Evolutionary conservation across 2,113 vertebrate species (phyloP), one percentile per base, ranked within the genome.

Genomic region (Xenopus borealis): DNA sequence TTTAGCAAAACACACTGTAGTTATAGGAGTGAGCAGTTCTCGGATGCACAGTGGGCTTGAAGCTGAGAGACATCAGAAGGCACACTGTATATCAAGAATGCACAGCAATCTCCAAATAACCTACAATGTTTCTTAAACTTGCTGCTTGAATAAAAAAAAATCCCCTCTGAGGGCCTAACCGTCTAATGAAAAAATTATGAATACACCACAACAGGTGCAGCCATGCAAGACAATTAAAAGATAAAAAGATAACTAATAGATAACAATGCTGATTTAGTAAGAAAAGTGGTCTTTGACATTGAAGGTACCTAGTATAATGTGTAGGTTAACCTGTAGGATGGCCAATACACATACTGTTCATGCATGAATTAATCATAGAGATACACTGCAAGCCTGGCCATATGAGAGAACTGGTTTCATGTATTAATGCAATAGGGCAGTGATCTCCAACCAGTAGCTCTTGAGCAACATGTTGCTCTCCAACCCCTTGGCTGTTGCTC

Each of bases 211-310:
- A 53, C 20, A 30, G 20, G 33, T 6, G 50, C 50, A 46, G 17
- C n/a, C 27, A 58, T 10, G 19, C 13, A 70, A 44, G 68, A 70
- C 68, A 70, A 70, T 58, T 57, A 57, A 70, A 70, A 70, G 68
- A 70, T 70, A 70, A 70, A 70, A 70, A n/a, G 20, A 40, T 57
- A 44, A 55, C 58, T 70, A 70, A 70, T 70, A 70, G 5, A 70
- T 27, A 3, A 27, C 3, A 27, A 27, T 27, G 23, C 23, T 27
- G 23, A 27, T 66, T 19, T 66, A 46, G 17, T 47, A 33, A 19
- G 63, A 66, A 72, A 52, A 62, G 13, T 44, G 44, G 59, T 47
- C 70, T 62, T 72, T 62, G 58, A 72, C 12, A 63, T 12, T 10
- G 59, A 27, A 27, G 3, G 44, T 27, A 62, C 27, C n/a, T 62